Base-by-base conservation (phyloP, 2,888 invertebrate genomes). In the Himalopsyche anomala region DNA sequence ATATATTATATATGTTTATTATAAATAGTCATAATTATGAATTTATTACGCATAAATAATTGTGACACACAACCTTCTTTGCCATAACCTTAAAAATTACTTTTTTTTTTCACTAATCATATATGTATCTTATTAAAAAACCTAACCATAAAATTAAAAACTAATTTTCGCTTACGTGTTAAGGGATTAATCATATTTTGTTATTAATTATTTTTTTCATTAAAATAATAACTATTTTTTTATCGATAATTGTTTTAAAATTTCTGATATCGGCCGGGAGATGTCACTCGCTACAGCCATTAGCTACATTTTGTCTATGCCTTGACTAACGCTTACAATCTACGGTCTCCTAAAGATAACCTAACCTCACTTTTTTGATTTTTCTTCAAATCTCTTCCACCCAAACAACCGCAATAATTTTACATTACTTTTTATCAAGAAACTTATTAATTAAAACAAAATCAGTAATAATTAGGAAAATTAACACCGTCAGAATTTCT, bases 61-160 rank as follows among this genome's bases (percentile, higher is more conserved):
- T 85, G 85, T 87, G 87, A 83, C 80, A 87, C 87, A 87, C 87
- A 87, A 87, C 87, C 87, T 87, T 87, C 87, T 87, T 87, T 87
- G 83, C 87, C 85, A 79, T 86, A 86, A 83, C 54, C 74, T 74
- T 74, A 74, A 36, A 74, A 74, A 38, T 84, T 81, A 81, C 12
- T 4, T 82, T 82, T 81, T 42, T 28, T 28, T 42, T 51, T 55
- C 11, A 82, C 42, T 80, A 80, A 80, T 42, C n/a, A 42, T 80
- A 38, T 28, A n/a, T 42, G 9, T 42, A 36, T 74, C 74, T 74
- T 74, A 74, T 74, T 74, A 74, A 74, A 74, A 74, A 74, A 74
- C 38, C 38, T 74, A 74, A 74, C 15, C 74, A 28, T 80, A 45
- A 40, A 51, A 45, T 17, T 42, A 45, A 15, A 40, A 45, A 51